Evolutionary conservation across 2,113 vertebrate genomes (phyloP).

Genomic region (Neogobius melanostomus): DNA sequence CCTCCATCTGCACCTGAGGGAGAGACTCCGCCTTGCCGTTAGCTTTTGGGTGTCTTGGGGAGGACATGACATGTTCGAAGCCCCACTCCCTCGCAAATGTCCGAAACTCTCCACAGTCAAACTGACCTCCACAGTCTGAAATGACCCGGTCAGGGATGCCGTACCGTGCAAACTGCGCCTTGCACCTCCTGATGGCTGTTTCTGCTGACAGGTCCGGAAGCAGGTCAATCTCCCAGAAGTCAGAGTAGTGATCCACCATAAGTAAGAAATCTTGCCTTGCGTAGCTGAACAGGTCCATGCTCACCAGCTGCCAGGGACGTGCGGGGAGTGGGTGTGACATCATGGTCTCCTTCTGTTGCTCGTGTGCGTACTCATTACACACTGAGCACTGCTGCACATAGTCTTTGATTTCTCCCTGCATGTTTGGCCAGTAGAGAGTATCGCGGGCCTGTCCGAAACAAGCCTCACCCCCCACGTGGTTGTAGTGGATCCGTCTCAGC

Average conservation of each 20-base stretch:
- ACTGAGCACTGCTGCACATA: neutral
- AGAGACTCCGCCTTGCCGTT: too few relatives aligned
- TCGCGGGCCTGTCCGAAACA: neutral
- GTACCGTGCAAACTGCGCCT: constrained; percentile 7
- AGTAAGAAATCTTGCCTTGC: neutral
- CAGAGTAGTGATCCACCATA: too few relatives aligned
- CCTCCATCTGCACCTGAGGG: too few relatives aligned
- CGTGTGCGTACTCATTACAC: neutral
- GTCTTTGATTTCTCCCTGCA: neutral
- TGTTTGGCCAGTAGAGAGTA: neutral
- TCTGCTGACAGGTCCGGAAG: neutral
- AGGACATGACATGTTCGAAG: neutral
- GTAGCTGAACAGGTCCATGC: neutral
- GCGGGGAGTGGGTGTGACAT: neutral
- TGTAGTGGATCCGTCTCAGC: neutral
- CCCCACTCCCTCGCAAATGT: neutral
- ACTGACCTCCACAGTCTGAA: neutral
- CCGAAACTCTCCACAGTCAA: neutral
- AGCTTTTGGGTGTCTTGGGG: neutral
- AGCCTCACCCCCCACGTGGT: neutral
- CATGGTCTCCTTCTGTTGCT: constrained; percentile 7
- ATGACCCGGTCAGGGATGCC: neutral
- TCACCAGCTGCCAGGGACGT: neutral
- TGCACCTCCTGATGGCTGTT: neutral
- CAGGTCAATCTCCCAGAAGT: neutral